A percentile compares a stretch with the other conserved stretches of the same genome.
Evolutionary conservation across 1,140 invertebrate species (phyloP).

Genomic region (Tenebrio molitor): DNA sequence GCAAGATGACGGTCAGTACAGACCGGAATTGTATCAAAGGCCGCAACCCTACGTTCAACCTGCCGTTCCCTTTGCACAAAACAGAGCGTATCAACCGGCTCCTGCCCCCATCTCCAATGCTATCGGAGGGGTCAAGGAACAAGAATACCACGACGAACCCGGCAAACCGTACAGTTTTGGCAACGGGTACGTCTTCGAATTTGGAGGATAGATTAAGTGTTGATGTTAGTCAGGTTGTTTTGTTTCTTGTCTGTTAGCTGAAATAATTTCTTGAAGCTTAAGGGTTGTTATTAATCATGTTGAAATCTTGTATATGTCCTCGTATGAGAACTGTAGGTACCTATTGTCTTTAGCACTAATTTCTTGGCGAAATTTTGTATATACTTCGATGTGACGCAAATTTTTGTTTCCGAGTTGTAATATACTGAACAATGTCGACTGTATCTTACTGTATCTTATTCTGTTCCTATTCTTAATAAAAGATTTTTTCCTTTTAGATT

Average conservation of each 20-base stretch:
- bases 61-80: conserved; percentile 7
- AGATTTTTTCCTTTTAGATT: conserved; percentile 15
- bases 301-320: neutral
- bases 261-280: neutral
- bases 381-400: conserved; percentile 4
- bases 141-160: conserved; percentile 63
- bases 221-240: neutral
- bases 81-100: conserved; percentile 49
- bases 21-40: conserved; percentile 55
- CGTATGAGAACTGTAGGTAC: neutral
- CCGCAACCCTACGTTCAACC: conserved; percentile 38
- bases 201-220: conserved; percentile 57
- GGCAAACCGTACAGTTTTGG: conserved; percentile 71
- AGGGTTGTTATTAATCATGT: neutral
- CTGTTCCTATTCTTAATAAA: conserved; percentile 23
- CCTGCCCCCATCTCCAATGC: conserved; percentile 48
- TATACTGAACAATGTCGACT: neutral
- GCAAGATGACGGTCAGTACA: conserved; percentile 60
- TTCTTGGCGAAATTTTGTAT: conserved; percentile 16
- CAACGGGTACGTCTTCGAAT: conserved; percentile 73
- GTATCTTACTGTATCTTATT: neutral
- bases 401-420: neutral
- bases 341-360: neutral
- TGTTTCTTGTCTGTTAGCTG: neutral
- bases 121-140: conserved; percentile 53